Conservation (phyloP, 2,888 invertebrate species). For the Prosopocoilus inquinatus region DNA sequence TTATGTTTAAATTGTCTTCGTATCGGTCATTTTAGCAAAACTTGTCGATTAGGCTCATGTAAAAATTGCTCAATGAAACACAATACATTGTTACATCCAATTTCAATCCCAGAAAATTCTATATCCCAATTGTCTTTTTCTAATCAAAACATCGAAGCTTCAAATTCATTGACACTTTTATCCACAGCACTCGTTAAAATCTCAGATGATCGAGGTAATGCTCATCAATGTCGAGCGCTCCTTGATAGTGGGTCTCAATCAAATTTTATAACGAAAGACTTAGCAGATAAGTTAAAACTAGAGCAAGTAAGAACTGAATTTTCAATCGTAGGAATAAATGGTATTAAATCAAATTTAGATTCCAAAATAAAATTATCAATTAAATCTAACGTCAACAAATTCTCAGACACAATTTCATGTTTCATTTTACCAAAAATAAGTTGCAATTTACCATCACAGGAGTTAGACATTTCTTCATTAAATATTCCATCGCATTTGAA, state of each 20-base stretch:
- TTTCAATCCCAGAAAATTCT: background rate
- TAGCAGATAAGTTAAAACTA: slow-evolving; percentile 10
- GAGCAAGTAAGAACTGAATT: background rate
- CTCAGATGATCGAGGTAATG: background rate
- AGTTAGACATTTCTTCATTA: background rate
- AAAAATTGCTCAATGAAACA: slow-evolving; percentile 16
- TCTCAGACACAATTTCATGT: background rate
- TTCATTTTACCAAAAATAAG: background rate
- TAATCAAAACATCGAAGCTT: slow-evolving; percentile 1
- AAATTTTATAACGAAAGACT: slow-evolving; percentile 18
- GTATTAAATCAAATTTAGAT: background rate
- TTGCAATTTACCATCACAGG: background rate
- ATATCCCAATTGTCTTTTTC: background rate
- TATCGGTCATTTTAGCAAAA: slow-evolving; percentile 10
- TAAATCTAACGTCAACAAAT: background rate
- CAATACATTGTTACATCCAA: slow-evolving; percentile 20
- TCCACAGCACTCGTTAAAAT: slow-evolving; percentile 15
- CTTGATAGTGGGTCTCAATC: slow-evolving; percentile 22
- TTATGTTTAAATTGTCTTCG: slow-evolving; percentile 19
- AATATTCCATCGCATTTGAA: background rate
- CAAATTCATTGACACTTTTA: slow-evolving; percentile 4
- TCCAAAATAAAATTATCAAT: background rate
- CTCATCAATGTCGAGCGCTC: slow-evolving; percentile 11
- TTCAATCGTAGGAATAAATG: background rate
- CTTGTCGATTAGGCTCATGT: slow-evolving; percentile 18